Evolutionary conservation across 35 echinoderm and acorn worm genomes (phyloP), one percentile per base, ranked within the genome.

Genomic region (Lytechinus pictus): DNA sequence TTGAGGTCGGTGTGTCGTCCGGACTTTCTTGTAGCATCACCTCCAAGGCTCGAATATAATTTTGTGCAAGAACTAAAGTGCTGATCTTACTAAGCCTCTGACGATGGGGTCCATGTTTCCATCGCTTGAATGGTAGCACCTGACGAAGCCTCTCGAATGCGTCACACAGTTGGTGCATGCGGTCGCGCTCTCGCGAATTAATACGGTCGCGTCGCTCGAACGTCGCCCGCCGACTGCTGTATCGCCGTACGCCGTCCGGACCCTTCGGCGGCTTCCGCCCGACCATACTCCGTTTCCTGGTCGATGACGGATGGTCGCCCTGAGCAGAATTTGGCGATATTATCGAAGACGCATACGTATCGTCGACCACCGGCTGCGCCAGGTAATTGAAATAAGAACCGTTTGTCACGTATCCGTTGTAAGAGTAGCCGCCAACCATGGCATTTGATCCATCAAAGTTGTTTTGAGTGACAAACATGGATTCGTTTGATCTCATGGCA

Each of bases 121-220:
- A 55, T 56, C 57, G 91, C 94, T 97, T 96, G 87, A 86, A 96
- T 11, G 98, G 98, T 10, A 99, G 95, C 55, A 99, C 97, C 10
- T 95, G 79, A 28, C 98, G 87, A 9, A 99, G 91, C 94, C 71
- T 95, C 92, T 99, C 98, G 53, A 99, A 99, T 9, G 96, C 98
- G 21, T 99, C 97, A 87, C 98, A 99, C 2, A 99, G 97, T 72
- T 97, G 96, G 53, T 99, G 98, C 98, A 99, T 99, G 21, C 98
- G 95, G 52, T 98, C 97, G 5, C 98, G 94, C 89, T 99, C 98
- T 52, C 98, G 96, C 79, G 97, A 96, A 92, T 99, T 99, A 14
- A 99, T 99, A 0, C 97, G 96, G 61, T 99, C 96, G 55, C 98
- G 96, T 61, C 96, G 94, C 52, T 96, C 96, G n/a, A 54, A 72